phyloP scores from a whole-genome alignment of 2,113 vertebrate genomes.

The Prunella fulvescens region DNA sequence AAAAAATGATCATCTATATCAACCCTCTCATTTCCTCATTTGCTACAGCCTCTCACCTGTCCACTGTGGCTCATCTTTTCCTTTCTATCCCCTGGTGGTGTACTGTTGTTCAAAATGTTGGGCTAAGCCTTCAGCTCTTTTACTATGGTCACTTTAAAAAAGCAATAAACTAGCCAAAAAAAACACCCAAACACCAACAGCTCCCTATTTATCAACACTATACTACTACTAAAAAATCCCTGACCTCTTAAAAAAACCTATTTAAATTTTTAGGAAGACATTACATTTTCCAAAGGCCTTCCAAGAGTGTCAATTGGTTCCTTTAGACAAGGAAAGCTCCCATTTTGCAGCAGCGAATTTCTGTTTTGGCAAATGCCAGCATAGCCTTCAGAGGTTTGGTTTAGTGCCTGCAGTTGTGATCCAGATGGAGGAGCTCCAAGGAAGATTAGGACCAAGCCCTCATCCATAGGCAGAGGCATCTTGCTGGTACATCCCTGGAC shows the following conservation, averaged over 20 bases:
- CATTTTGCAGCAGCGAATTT: neutral
- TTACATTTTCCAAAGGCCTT: neutral
- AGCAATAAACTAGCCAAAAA: neutral
- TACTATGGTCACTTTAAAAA: neutral
- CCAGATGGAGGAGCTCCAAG: neutral
- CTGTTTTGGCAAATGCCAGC: neutral
- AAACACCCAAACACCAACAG: neutral
- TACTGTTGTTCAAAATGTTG: neutral
- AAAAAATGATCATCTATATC: neutral
- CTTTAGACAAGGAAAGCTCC: neutral
- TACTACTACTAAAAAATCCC: neutral
- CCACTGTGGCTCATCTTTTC: neutral
- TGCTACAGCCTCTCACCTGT: neutral
- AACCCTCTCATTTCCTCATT: neutral
- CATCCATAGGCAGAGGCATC: rapidly evolving
- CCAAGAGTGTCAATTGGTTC: neutral
- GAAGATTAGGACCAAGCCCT: neutral
- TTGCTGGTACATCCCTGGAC: neutral
- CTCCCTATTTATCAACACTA: neutral
- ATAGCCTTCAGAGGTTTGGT: neutral
- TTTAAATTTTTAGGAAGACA: neutral
- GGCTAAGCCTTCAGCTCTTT: neutral
- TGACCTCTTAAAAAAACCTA: neutral
- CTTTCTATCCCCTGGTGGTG: neutral
- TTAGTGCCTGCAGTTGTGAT: neutral